Base-by-base conservation (phyloP, 2,888 invertebrate species). In the Nasonovia ribisnigri region DNA sequence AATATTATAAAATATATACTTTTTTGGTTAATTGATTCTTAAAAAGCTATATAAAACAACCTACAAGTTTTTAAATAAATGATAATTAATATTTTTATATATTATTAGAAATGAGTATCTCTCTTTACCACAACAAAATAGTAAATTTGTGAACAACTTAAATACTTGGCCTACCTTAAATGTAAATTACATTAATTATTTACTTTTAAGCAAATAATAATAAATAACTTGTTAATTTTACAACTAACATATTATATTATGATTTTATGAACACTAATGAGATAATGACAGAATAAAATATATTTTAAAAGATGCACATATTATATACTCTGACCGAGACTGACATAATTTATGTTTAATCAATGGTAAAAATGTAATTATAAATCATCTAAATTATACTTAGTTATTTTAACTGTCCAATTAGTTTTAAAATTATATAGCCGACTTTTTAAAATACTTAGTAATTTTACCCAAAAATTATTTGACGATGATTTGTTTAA, bases 401-500 rank as follows among this genome's bases (percentile, higher is more conserved):
- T 57, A 54, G 54, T 57, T 51, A 51, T 51, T 51, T 51, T 16
- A 51, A 51, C 51, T 51, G 51, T 51, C 3, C 1, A 8, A 57
- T 57, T 57, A 26, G 26, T 57, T 6, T 57, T 57, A 6, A 57
- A 57, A 57, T 57, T 24, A 8, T 26, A 6, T 26, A 77, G 6
- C 36, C 36, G 16, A 36, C n/a, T 77, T 90, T 91, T 46, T 46
- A 42, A 91, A 84, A 84, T 84, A 86, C 48, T 86, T 91, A 46
- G 24, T 48, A 29, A 87, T 36, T 88, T 90, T 93, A 93, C 93
- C 93, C 93, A 93, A 86, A 93, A 93, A 93, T 93, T 86, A 93
- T 93, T 90, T 60, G 93, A 87, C 43, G 84, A 93, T 86, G 93
- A 93, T 42, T 93, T 93, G 51, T 60, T 86, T 43, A 93, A 93